Evolutionary conservation across 2,113 vertebrate genomes (phyloP), one percentile per base, ranked within the genome.

Genomic region (Archocentrus centrarchus): DNA sequence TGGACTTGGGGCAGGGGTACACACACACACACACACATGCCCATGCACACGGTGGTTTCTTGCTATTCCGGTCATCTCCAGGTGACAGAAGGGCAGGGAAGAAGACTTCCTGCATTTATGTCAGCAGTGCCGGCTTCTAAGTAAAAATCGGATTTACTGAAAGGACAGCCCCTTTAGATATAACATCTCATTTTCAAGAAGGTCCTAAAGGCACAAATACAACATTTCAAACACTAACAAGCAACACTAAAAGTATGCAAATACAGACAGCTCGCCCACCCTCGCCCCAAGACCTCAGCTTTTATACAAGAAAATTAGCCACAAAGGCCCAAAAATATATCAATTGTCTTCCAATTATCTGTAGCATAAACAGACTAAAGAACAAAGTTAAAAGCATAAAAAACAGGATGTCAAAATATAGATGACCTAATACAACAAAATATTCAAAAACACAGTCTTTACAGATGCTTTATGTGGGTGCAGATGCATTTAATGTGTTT

Each of bases 201-300:
- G 9, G 18, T 70, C 66, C 24, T 70, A 70, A 70, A 70, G 6
- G 2, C 66, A 73, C 39, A 17, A 50, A 7, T 44, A 17, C 13
- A 50, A 50, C 14, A 17, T 50, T 50, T 15, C 6, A 53, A 53
- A 18, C 6, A 7, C 17, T 18, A 18, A 53, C 17, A 20, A 53
- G 30, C 47, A 53, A 53, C 47, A 1, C 41, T 50, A 0, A 50
- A 70, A 50, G 44, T 11, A 30, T 13, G 14, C 47, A 50, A 50
- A 50, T 17, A 17, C 14, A 50, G 15, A 50, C 24, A 70, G 44
- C 64, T 70, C 30, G 15, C 15, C 15, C 22, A 41, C 62, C 37
- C 0, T 41, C 6, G 0, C 37, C 20, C 15, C 44, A 53, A 53
- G 6, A 70, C 2, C 0, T 50, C 17, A 53, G 64, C 15, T 1